These are phyloP conservation scores for Therioaphis trifolii DNA, from an alignment of 2,888 invertebrate species.

Conservation along the genomic window DNA sequence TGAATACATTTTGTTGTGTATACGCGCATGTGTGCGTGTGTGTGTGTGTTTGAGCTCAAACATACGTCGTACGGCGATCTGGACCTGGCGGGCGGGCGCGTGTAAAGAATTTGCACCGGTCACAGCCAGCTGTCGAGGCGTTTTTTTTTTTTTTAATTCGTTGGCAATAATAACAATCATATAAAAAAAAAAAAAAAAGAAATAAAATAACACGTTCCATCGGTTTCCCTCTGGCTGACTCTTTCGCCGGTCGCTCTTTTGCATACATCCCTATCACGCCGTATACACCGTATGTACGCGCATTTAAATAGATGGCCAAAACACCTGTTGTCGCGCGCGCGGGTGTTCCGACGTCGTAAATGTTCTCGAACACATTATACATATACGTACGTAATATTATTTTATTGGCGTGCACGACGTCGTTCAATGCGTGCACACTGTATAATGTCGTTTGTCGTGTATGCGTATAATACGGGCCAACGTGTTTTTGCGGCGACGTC, in stretches of 20 bases:
- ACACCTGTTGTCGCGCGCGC: conserved; percentile 26
- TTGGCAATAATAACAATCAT: conserved; percentile 35
- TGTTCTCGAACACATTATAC: too few relatives aligned
- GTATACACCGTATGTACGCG: not conserved
- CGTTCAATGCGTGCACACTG: too few relatives aligned
- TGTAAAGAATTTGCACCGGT: conserved; percentile 61
- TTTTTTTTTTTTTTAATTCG: conserved; percentile 30
- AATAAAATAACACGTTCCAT: not conserved
- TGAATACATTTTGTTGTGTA: conserved; percentile 25
- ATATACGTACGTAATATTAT: too few relatives aligned
- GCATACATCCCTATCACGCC: not conserved
- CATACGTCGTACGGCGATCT: not conserved
- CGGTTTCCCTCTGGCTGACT: too few relatives aligned
- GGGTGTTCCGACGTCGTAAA: too few relatives aligned
- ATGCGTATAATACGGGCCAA: too few relatives aligned
- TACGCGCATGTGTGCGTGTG: not conserved
- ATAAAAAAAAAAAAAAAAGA: not conserved
- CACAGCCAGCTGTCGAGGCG: conserved; percentile 42
- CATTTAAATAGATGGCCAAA: not conserved
- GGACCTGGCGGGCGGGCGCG: conserved; percentile 20
- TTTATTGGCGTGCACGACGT: too few relatives aligned
- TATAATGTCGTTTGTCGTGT: too few relatives aligned
- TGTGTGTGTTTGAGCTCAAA: not conserved
- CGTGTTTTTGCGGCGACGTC: too few relatives aligned
- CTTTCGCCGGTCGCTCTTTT: not conserved